Conservation (phyloP, 2,113 vertebrate genomes). For the Tricholaema leucomelas region DNA sequence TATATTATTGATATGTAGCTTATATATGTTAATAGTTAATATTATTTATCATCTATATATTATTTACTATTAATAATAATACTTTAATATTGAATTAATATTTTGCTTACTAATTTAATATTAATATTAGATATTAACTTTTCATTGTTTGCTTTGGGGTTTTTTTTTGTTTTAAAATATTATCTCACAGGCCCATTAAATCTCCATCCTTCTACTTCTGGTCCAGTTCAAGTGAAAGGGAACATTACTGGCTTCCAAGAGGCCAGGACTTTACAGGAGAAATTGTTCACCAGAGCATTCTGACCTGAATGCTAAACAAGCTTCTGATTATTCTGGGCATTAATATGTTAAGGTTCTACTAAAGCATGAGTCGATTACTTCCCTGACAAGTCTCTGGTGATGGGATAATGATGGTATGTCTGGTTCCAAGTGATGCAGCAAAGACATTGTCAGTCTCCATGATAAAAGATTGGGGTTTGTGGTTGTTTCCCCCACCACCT, state of each 20-base stretch:
- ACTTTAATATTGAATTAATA: too few relatives aligned
- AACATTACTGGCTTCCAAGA: background rate
- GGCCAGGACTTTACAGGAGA: background rate
- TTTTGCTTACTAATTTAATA: too few relatives aligned
- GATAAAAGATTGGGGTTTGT: background rate
- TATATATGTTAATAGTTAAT: too few relatives aligned
- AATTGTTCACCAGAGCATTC: background rate
- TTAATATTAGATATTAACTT: background rate
- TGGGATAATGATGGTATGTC: background rate
- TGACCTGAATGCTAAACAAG: background rate
- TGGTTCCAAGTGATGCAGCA: background rate
- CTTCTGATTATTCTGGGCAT: background rate
- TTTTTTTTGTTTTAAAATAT: background rate
- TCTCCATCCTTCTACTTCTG: background rate
- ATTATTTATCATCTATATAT: too few relatives aligned
- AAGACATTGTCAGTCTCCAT: background rate
- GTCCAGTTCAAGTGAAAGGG: background rate
- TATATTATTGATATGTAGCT: too few relatives aligned
- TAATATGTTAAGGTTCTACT: background rate
- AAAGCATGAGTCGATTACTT: background rate
- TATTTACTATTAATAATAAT: too few relatives aligned
- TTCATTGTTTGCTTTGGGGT: background rate
- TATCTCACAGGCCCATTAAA: background rate
- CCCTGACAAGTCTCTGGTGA: background rate
- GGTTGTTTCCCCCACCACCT: rapidly evolving